Conservation (phyloP, 2,113 vertebrate genomes). For the Corydoras maculifer region DNA sequence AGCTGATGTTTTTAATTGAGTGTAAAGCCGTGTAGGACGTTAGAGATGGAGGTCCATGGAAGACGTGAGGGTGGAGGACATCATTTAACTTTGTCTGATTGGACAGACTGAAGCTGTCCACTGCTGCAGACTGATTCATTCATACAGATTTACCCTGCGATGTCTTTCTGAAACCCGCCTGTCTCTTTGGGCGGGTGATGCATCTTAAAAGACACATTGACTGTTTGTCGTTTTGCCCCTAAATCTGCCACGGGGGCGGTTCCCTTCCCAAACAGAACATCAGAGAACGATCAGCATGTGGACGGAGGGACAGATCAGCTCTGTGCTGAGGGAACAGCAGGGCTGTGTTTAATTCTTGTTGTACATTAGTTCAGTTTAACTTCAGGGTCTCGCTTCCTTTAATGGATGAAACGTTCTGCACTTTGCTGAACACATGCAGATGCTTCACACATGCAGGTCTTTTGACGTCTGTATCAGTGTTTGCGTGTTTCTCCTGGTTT, state of each 20-base stretch:
- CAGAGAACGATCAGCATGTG: conserved; percentile 33
- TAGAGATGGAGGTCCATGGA: background rate
- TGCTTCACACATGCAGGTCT: too few species aligned
- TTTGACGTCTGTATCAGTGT: too few species aligned
- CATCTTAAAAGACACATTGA: conserved; percentile 30
- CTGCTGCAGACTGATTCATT: conserved; percentile 36
- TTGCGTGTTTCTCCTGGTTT: too few species aligned
- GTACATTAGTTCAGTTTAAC: background rate
- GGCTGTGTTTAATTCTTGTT: background rate
- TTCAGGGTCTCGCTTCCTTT: background rate
- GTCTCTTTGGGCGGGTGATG: conserved; percentile 44
- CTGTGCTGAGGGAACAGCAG: conserved; percentile 7
- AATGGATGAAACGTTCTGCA: too few species aligned
- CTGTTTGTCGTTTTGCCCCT: conserved; percentile 41
- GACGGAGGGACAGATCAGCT: conserved; percentile 28
- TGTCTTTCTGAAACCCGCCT: conserved; percentile 26
- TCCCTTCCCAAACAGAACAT: conserved; percentile 28
- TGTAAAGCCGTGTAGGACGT: background rate
- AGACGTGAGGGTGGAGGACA: conserved; percentile 2
- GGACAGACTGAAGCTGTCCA: conserved; percentile 6
- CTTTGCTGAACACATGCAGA: too few species aligned
- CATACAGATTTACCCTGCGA: conserved; percentile 33
- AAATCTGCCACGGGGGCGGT: conserved; percentile 34
- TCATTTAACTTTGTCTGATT: conserved; percentile 22
- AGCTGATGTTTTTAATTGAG: background rate